These are phyloP conservation scores for Agonopterix heracliana DNA, from an alignment of 2,888 invertebrate genomes.

Conservation along the genomic window DNA sequence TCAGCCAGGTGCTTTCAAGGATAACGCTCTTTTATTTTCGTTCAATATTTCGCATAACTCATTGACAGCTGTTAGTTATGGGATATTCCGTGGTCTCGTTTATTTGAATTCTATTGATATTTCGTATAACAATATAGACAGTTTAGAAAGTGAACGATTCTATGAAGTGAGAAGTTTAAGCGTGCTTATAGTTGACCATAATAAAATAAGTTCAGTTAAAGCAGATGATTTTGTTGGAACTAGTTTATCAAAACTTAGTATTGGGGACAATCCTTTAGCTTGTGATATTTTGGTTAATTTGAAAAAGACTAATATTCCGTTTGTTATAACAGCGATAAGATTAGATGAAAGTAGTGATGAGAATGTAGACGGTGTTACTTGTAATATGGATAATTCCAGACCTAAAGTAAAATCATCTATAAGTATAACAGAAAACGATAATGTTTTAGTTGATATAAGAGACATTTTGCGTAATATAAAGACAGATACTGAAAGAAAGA, in stretches of 20 bases:
- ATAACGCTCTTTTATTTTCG: conserved; percentile 28
- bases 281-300: conserved; percentile 39
- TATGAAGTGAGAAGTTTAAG: conserved; percentile 35
- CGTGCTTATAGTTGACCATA: conserved; percentile 43
- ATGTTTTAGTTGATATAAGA: conserved; percentile 22
- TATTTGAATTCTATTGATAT: conserved; percentile 40
- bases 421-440: conserved; percentile 8
- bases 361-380: conserved; percentile 33
- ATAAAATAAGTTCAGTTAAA: conserved; percentile 35
- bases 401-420: neutral
- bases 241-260: conserved; percentile 37
- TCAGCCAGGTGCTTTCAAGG: conserved; percentile 47
- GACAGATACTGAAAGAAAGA: neutral
- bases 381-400: conserved; percentile 16
- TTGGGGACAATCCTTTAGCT: conserved; percentile 51
- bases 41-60: conserved; percentile 53
- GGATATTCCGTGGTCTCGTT: conserved; percentile 42
- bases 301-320: conserved; percentile 17
- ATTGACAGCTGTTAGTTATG: conserved; percentile 36
- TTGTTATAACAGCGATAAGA: conserved; percentile 33
- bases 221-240: conserved; percentile 37
- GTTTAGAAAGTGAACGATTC: conserved; percentile 44
- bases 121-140: conserved; percentile 43
- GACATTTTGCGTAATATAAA: conserved; percentile 17
- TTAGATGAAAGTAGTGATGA: conserved; percentile 26